These are phyloP conservation scores for Dynastes grantii DNA, from an alignment of 2,888 invertebrate species.

Conservation along the genomic window DNA sequence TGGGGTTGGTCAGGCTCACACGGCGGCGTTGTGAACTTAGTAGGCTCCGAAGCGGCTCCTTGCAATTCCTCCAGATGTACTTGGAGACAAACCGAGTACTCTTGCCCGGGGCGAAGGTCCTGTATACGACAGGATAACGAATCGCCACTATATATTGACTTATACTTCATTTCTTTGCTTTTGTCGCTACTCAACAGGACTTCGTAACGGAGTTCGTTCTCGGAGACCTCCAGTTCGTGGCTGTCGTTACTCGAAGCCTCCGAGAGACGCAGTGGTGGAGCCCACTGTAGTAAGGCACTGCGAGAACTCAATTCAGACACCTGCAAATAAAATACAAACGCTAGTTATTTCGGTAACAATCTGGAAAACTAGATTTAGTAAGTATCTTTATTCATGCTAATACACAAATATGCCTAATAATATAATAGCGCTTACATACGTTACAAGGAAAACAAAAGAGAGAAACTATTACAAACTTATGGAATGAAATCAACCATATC, in stretches of 20 bases:
- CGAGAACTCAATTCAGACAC: slow-evolving; percentile 88
- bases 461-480: no score
- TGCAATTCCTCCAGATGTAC: slow-evolving; percentile 83
- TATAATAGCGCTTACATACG: no score
- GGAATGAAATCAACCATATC: no score
- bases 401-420: no score
- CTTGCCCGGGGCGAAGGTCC: slow-evolving; percentile 90
- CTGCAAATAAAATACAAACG: slow-evolving; percentile 68
- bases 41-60: slow-evolving; percentile 84
- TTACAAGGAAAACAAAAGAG: no score
- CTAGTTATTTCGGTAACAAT: background rate
- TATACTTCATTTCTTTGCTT: slow-evolving; percentile 86
- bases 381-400: no score
- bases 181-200: slow-evolving; percentile 86
- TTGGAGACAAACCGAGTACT: slow-evolving; percentile 87
- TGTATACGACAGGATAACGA: slow-evolving; percentile 86
- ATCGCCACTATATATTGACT: slow-evolving; percentile 86
- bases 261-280: slow-evolving; percentile 75
- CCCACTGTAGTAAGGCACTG: slow-evolving; percentile 90
- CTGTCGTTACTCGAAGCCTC: slow-evolving; percentile 71
- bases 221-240: slow-evolving; percentile 73
- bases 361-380: no score
- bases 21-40: slow-evolving; percentile 85
- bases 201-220: slow-evolving; percentile 84
- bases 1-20: slow-evolving; percentile 86